phyloP scores from a whole-genome alignment of 2,113 vertebrate species.

The Rhabdomys dilectus region DNA sequence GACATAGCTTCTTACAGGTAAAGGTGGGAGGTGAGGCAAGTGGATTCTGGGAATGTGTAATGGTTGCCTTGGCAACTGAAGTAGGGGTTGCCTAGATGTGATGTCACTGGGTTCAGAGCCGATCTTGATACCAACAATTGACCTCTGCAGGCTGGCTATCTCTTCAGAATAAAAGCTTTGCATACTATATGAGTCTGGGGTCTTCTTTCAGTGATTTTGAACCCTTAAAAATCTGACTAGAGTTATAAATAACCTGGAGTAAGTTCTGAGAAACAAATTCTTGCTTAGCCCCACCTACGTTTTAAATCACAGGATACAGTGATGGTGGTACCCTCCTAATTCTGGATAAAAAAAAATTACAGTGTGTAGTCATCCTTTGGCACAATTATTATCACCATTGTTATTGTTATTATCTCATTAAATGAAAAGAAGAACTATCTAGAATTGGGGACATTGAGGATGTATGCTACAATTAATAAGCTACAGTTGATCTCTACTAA shows the following conservation, averaged over 20 bases:
- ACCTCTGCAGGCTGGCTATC: too few species aligned
- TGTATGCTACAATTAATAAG: background rate
- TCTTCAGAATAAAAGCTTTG: too few species aligned
- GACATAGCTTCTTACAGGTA: too few species aligned
- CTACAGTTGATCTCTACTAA: background rate
- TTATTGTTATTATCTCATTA: background rate
- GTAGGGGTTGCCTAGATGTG: too few species aligned
- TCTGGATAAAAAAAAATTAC: background rate
- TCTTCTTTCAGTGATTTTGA: too few species aligned
- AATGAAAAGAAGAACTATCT: background rate
- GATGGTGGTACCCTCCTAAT: background rate
- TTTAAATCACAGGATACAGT: background rate
- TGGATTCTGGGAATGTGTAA: too few species aligned
- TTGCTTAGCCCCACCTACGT: background rate
- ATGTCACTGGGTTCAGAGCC: too few species aligned
- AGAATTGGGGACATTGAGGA: background rate
- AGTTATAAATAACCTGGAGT: background rate
- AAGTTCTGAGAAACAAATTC: background rate
- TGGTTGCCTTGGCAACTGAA: too few species aligned
- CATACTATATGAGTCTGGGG: too few species aligned
- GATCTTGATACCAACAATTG: too few species aligned
- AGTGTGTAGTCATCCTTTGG: background rate
- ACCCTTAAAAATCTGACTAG: too few species aligned
- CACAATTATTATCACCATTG: background rate
- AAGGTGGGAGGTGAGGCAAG: too few species aligned